Evolutionary conservation across 2,113 vertebrate genomes (phyloP).

Genomic region (Gadus macrocephalus): DNA sequence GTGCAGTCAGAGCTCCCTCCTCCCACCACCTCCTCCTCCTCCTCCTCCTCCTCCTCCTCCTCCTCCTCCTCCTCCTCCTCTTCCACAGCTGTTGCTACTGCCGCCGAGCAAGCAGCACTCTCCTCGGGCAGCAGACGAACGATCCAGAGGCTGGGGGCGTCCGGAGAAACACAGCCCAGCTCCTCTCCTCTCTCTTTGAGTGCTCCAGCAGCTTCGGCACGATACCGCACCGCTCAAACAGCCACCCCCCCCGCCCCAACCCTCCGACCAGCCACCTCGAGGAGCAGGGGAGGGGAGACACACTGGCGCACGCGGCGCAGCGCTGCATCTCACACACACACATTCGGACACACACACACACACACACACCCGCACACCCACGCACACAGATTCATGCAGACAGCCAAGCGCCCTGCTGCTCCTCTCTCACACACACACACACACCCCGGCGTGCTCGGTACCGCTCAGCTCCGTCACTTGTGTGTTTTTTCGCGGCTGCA

Average conservation of each 20-base stretch:
- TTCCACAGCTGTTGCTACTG: conserved; percentile 68
- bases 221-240: conserved; percentile 19
- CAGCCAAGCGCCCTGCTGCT: conserved; percentile 11
- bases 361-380: conserved; percentile 39
- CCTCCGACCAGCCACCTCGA: conserved; percentile 45
- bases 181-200: conserved; percentile 6
- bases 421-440: conserved; percentile 33
- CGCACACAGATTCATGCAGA: conserved; percentile 7
- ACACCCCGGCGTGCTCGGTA: conserved; percentile 26
- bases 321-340: conserved; percentile 43
- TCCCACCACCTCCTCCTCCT: conserved; percentile 36
- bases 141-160: conserved; percentile 55
- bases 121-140: conserved; percentile 58
- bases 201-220: no score
- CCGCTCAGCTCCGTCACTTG: conserved; percentile 61
- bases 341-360: neutral
- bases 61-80: conserved; percentile 29
- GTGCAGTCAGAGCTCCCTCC: conserved; percentile 36
- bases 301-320: conserved; percentile 60
- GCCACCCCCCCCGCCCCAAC: conserved; percentile 36
- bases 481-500: conserved; percentile 36
- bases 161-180: conserved; percentile 51
- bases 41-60: conserved; percentile 40
- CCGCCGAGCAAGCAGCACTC: conserved; percentile 55
- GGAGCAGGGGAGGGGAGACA: conserved; percentile 61